Percentiles rank a stretch among this genome's conserved stretches.
Evolutionary conservation across 2,888 invertebrate genomes (phyloP).

Genomic region (Lycia hirtaria): DNA sequence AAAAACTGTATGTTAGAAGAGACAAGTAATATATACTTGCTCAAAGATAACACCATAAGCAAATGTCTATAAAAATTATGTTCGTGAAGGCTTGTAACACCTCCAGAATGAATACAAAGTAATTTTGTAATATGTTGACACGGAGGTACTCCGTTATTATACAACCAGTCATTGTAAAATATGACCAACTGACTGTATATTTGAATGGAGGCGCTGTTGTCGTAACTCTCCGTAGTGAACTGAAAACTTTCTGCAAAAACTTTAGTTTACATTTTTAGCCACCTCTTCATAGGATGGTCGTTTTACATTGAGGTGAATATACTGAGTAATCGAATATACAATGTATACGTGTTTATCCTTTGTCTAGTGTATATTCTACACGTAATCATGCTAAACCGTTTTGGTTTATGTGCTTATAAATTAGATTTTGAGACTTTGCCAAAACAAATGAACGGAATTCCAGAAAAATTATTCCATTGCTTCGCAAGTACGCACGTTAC

Average conservation of each 20-base stretch:
- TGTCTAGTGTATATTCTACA: not conserved
- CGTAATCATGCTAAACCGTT: not conserved
- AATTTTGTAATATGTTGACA: conserved; percentile 27
- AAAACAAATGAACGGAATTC: no score
- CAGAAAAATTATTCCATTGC: no score
- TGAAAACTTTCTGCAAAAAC: no score
- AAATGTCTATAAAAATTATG: not conserved
- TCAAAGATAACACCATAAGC: not conserved
- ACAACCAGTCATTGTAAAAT: conserved; percentile 34
- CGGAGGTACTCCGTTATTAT: conserved; percentile 32
- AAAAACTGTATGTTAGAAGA: no score
- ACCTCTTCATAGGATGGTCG: not conserved
- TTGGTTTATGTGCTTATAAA: not conserved
- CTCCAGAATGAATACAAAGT: conserved; percentile 27
- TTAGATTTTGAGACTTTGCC: no score
- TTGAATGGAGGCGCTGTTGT: not conserved
- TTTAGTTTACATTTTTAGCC: not conserved
- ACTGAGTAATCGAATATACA: not conserved
- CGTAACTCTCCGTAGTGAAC: not conserved
- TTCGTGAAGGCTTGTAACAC: conserved; percentile 9
- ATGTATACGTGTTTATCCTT: not conserved
- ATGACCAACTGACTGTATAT: not conserved
- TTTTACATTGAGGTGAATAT: not conserved
- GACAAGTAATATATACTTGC: no score
- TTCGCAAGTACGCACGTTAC: no score